Evolutionary conservation across 1,140 invertebrate species (phyloP).

Genomic region (Brachionus rotundiformis): DNA sequence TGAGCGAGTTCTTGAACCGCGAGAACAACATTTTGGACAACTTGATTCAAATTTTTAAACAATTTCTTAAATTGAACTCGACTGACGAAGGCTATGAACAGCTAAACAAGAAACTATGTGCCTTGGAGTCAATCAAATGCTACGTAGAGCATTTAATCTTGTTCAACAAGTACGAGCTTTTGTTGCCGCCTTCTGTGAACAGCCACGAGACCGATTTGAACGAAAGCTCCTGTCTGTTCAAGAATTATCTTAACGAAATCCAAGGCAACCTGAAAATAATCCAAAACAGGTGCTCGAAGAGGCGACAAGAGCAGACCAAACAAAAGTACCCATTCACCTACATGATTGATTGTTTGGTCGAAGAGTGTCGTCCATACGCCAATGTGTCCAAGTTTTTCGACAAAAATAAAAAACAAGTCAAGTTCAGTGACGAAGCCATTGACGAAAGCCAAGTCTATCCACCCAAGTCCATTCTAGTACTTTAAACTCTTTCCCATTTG

Average conservation of each 20-base stretch:
- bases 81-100: not conserved
- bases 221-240: not conserved
- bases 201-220: not conserved
- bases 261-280: not conserved
- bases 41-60: slow-evolving; percentile 37
- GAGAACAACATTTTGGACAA: slow-evolving; percentile 32
- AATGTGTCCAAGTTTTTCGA: slow-evolving; percentile 20
- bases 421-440: not conserved
- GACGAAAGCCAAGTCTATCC: not conserved
- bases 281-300: not conserved
- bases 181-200: not conserved
- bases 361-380: not conserved
- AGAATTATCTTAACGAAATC: slow-evolving; percentile 14
- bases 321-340: slow-evolving; percentile 35
- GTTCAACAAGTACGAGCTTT: slow-evolving; percentile 1
- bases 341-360: slow-evolving; percentile 35
- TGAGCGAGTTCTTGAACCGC: slow-evolving; percentile 10
- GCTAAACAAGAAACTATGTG: slow-evolving; percentile 18
- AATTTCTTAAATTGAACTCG: slow-evolving; percentile 6
- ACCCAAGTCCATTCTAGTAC: not conserved
- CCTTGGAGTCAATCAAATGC: slow-evolving; percentile 8
- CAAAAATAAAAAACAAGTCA: not conserved
- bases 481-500: not conserved
- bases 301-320: not conserved
- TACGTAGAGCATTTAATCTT: slow-evolving; percentile 18